These are phyloP conservation scores for Sarcophaga caerulescens DNA, from an alignment of 2,888 invertebrate genomes.

Conservation along the genomic window DNA sequence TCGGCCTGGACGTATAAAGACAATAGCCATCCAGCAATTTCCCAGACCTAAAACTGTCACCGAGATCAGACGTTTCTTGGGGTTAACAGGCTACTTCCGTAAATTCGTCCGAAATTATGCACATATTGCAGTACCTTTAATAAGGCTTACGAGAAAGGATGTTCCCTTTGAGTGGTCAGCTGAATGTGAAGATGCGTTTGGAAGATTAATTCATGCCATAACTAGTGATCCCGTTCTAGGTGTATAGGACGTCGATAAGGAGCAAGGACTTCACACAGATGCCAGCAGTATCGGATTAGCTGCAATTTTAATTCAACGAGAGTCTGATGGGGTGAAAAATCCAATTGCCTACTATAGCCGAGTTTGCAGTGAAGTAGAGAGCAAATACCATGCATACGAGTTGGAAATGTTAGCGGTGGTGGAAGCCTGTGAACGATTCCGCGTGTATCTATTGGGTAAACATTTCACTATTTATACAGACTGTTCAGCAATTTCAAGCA, in stretches of 20 bases:
- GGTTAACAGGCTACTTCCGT: slow-evolving; percentile 71
- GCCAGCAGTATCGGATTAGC: slow-evolving; percentile 68
- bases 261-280: slow-evolving; percentile 70
- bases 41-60: slow-evolving; percentile 64
- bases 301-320: slow-evolving; percentile 56
- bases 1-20: slow-evolving; percentile 71
- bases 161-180: slow-evolving; percentile 50
- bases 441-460: slow-evolving; percentile 73
- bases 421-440: slow-evolving; percentile 74
- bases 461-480: slow-evolving; percentile 73
- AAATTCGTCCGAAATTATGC: slow-evolving; percentile 62
- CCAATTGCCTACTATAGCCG: slow-evolving; percentile 72
- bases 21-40: slow-evolving; percentile 69
- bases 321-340: slow-evolving; percentile 71
- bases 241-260: slow-evolving; percentile 45
- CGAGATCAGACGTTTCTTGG: slow-evolving; percentile 72
- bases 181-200: slow-evolving; percentile 44
- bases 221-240: slow-evolving; percentile 65
- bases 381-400: slow-evolving; percentile 75
- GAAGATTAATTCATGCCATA: slow-evolving; percentile 55
- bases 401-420: slow-evolving; percentile 75
- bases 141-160: slow-evolving; percentile 35
- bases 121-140: slow-evolving; percentile 70
- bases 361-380: slow-evolving; percentile 69
- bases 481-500: slow-evolving; percentile 74